Evolutionary conservation across 2,113 vertebrate species (phyloP).

Genomic region (Dendropsophus ebraccatus): DNA sequence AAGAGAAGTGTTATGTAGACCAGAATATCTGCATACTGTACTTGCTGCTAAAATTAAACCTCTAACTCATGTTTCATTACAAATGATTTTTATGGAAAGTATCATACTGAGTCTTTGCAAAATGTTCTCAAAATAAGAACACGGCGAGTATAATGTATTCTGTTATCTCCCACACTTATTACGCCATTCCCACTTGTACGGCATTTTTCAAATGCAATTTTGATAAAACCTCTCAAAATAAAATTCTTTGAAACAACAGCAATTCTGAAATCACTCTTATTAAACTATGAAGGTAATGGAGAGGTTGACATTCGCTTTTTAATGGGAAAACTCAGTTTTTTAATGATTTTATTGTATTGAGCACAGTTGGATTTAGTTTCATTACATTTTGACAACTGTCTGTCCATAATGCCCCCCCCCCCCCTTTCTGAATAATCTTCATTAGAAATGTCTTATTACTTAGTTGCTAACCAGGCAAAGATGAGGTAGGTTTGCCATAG

Average conservation of each 20-base stretch:
- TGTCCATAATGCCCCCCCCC: neutral
- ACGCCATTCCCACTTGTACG: conserved; percentile 31
- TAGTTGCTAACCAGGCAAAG: too few species aligned
- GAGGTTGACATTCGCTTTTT: neutral
- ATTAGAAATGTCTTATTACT: too few species aligned
- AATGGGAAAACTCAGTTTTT: neutral
- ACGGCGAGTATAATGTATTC: conserved; percentile 14
- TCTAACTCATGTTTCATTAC: neutral
- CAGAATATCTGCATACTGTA: neutral
- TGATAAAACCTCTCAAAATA: conserved; percentile 30
- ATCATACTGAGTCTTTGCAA: conserved; percentile 15
- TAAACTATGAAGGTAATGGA: neutral
- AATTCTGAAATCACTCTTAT: conserved; percentile 23
- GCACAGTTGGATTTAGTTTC: neutral
- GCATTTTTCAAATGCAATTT: conserved; percentile 27
- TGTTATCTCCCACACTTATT: conserved; percentile 17
- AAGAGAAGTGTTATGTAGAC: neutral
- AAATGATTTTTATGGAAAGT: neutral
- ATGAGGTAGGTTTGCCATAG: too few species aligned
- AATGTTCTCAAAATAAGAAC: conserved; percentile 37
- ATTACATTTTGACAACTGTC: neutral
- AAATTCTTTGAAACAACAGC: conserved; percentile 21
- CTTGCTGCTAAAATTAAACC: neutral
- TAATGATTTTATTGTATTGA: neutral
- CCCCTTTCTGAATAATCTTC: too few species aligned